Conservation (phyloP, 2,888 invertebrate species). For the Heteromyza rotundicornis region DNA sequence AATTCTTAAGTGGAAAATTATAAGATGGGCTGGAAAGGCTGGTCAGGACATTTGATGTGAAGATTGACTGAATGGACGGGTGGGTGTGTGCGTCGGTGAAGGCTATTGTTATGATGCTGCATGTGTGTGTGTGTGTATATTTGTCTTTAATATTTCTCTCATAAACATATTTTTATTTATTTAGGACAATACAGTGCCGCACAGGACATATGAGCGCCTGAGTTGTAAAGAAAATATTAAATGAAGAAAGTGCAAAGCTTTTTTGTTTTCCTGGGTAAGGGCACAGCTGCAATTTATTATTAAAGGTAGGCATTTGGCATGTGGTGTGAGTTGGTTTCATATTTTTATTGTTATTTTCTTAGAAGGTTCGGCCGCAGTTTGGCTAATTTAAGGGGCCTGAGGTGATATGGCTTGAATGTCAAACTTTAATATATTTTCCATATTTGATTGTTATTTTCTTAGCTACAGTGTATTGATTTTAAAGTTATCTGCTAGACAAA, state of each 20-base stretch:
- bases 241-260: conserved; percentile 31
- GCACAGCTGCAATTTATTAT: conserved; percentile 51
- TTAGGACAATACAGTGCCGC: conserved; percentile 43
- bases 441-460: not conserved
- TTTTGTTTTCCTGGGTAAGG: not conserved
- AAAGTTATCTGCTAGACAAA: no score
- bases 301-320: conserved; percentile 25
- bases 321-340: not conserved
- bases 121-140: conserved; percentile 20
- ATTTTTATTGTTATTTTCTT: no score
- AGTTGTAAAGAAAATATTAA: conserved; percentile 40
- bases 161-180: conserved; percentile 61
- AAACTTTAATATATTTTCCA: not conserved
- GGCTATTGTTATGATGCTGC: conserved; percentile 14
- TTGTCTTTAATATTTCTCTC: conserved; percentile 58
- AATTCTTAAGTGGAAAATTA: conserved; percentile 49
- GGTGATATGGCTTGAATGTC: no score
- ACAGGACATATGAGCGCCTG: conserved; percentile 15
- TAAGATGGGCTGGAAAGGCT: conserved; percentile 47
- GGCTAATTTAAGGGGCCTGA: no score
- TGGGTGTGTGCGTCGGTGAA: not conserved
- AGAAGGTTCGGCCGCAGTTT: no score
- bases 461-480: no score
- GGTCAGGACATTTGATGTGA: conserved; percentile 3
- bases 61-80: not conserved